A percentile compares a stretch with the other conserved stretches of the same genome.
These are phyloP conservation scores for Sussaba pulchella DNA, from an alignment of 2,888 invertebrate genomes.

Conservation along the genomic window DNA sequence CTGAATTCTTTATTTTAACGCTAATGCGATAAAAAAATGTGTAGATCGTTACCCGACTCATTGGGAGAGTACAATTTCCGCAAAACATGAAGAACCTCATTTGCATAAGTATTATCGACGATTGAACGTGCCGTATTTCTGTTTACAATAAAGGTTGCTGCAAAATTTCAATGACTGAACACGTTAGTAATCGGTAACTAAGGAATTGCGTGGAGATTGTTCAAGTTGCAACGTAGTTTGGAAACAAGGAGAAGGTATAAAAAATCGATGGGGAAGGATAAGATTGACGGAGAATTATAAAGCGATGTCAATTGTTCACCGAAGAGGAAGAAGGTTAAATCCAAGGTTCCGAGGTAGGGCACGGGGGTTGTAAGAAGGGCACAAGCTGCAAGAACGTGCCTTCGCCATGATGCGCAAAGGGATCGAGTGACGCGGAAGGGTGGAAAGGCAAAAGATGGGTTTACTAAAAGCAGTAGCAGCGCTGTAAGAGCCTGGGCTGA, in stretches of 20 bases:
- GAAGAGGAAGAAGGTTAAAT: conserved; percentile 76
- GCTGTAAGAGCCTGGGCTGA: conserved; percentile 5
- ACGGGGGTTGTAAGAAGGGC: conserved; percentile 48
- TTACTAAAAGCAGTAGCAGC: conserved; percentile 17
- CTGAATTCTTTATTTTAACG: background rate
- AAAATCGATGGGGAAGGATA: conserved; percentile 40
- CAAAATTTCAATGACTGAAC: background rate
- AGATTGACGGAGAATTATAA: conserved; percentile 66
- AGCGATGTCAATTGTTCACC: conserved; percentile 48
- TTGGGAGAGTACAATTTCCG: background rate
- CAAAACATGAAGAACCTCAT: background rate
- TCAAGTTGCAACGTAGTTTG: background rate
- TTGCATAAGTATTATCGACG: background rate
- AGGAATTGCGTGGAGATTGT: background rate
- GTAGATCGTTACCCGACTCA: background rate
- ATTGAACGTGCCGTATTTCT: background rate
- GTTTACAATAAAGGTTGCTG: background rate
- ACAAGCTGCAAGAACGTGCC: conserved; percentile 46
- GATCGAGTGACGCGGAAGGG: conserved; percentile 58
- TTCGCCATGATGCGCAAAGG: conserved; percentile 46
- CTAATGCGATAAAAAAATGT: background rate
- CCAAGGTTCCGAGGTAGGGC: conserved; percentile 57
- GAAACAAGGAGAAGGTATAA: background rate
- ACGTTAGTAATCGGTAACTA: background rate
- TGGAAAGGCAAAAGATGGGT: conserved; percentile 51